These are phyloP conservation scores for Mionectes olivaceus DNA, from an alignment of 2,797 vertebrate genomes.

Conservation along the genomic window DNA sequence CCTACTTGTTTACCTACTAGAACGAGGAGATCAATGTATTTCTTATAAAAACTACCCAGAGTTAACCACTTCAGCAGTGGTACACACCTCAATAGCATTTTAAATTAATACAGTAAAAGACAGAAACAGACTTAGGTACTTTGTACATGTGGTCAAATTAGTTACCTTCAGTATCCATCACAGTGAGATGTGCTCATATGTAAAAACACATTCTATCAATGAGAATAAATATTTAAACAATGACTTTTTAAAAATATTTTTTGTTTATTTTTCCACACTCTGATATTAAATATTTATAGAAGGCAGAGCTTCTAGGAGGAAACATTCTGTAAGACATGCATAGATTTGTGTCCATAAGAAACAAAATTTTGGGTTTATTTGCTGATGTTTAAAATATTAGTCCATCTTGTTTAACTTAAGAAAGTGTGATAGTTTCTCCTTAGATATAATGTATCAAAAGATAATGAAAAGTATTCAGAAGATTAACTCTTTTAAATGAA, in stretches of 20 bases:
- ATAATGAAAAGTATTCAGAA: conserved; percentile 8
- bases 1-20: neutral
- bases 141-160: neutral
- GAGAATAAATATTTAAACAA: neutral
- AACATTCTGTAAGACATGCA: neutral
- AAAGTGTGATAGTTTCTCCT: neutral
- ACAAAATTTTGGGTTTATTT: neutral
- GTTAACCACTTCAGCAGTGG: neutral
- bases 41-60: neutral
- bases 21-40: neutral
- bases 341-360: neutral
- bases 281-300: neutral
- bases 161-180: neutral
- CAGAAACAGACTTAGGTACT: neutral
- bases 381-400: neutral
- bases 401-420: neutral
- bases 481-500: conserved; percentile 50
- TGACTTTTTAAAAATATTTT: neutral
- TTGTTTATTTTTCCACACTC: neutral
- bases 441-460: neutral
- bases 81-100: neutral
- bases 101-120: neutral
- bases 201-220: neutral
- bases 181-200: neutral
- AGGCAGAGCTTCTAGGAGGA: neutral